phyloP scores from a whole-genome alignment of 2,797 vertebrate genomes.

The Bryconaethiops microstoma region DNA sequence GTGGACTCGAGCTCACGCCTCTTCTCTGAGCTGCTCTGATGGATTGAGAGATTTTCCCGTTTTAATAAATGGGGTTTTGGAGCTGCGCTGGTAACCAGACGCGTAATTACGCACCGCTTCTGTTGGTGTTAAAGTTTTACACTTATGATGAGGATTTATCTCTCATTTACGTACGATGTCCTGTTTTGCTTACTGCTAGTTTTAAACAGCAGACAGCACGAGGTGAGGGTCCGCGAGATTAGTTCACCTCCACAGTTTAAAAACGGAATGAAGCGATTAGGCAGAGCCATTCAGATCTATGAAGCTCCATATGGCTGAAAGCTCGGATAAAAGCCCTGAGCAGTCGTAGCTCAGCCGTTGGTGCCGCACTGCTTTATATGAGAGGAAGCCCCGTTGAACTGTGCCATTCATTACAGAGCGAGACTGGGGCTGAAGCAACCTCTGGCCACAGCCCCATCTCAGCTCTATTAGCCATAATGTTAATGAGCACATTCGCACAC shows the following conservation, averaged over 20 bases:
- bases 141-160: background rate
- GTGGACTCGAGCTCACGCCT: constrained; percentile 89
- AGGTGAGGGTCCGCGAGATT: constrained; percentile 73
- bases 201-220: constrained; percentile 28
- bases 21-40: constrained; percentile 58
- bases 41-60: background rate
- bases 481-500: constrained; percentile 75
- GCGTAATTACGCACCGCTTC: background rate
- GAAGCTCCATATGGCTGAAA: constrained; percentile 79
- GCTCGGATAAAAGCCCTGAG: constrained; percentile 68
- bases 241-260: constrained; percentile 73
- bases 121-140: background rate
- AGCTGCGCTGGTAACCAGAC: background rate
- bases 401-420: constrained; percentile 57
- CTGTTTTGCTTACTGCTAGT: background rate
- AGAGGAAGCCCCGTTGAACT: constrained; percentile 68
- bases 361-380: constrained; percentile 68
- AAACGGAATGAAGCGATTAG: constrained; percentile 81
- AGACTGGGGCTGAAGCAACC: constrained; percentile 64
- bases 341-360: constrained; percentile 60
- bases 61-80: background rate
- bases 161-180: background rate
- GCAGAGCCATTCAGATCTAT: constrained; percentile 81
- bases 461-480: constrained; percentile 74
- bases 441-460: constrained; percentile 55